phyloP scores from a whole-genome alignment of 2,797 vertebrate species.

The Lophius americanus region DNA sequence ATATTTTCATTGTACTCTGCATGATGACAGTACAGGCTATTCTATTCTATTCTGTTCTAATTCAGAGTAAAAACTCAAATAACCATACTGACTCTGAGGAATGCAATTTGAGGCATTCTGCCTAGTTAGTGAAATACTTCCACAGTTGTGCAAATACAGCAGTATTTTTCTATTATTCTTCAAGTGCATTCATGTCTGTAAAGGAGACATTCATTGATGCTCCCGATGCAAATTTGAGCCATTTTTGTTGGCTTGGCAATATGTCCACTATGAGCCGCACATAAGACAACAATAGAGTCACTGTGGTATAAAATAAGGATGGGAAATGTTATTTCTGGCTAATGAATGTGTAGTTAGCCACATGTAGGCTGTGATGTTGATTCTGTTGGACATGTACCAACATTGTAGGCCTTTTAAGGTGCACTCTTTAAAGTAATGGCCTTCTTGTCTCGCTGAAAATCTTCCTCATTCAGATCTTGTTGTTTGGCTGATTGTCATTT shows the following conservation, averaged over 20 bases:
- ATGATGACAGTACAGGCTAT: too few relatives aligned
- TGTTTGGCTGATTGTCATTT: conserved; percentile 58
- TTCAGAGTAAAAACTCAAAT: too few relatives aligned
- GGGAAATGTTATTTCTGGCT: conserved; percentile 6
- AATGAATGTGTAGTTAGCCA: conserved; percentile 20
- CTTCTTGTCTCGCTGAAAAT: conserved; percentile 20
- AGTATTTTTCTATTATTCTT: conserved; percentile 47
- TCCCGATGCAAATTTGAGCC: conserved; percentile 35
- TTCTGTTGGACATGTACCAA: conserved; percentile 18
- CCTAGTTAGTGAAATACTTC: conserved; percentile 8
- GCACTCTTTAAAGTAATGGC: conserved; percentile 28
- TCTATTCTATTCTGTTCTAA: too few relatives aligned
- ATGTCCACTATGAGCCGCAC: conserved; percentile 20
- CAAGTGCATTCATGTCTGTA: conserved; percentile 18
- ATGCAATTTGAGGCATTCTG: conserved; percentile 4
- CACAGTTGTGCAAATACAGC: conserved; percentile 22
- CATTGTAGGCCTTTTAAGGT: conserved; percentile 30
- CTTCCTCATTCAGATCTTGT: conserved; percentile 28
- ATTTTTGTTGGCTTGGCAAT: conserved; percentile 41
- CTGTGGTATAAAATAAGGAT: conserved; percentile 18
- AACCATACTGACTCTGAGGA: conserved; percentile 15
- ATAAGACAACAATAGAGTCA: conserved; percentile 19
- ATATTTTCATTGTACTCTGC: too few relatives aligned
- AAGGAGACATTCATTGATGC: conserved; percentile 32
- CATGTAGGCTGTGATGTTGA: conserved; percentile 16